Evolutionary conservation across 2,113 vertebrate species (phyloP).

Genomic region (Pelusios castaneus): DNA sequence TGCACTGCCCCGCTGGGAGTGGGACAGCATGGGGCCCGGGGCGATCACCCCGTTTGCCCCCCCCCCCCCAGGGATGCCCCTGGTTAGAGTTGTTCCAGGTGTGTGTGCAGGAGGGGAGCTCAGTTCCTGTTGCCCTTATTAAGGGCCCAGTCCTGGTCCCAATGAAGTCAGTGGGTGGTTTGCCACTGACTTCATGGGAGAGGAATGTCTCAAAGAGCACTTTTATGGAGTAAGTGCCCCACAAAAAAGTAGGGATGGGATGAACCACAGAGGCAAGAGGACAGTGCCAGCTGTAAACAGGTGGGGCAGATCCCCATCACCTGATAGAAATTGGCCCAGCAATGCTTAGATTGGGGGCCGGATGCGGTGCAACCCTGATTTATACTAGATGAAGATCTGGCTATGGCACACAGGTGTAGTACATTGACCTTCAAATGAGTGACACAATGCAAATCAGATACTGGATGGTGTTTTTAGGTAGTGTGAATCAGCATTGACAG

Average conservation of each 20-base stretch:
- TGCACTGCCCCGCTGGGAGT: no score
- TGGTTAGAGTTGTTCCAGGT: rapidly evolving
- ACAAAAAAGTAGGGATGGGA: not conserved
- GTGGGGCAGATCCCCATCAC: not conserved
- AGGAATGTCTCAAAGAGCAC: not conserved
- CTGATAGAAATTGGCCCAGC: not conserved
- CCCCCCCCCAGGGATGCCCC: no score
- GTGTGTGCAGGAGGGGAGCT: not conserved
- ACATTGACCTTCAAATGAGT: not conserved
- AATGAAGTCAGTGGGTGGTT: not conserved
- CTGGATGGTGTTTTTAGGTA: constrained; percentile 45
- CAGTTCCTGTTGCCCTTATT: not conserved
- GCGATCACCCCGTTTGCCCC: no score
- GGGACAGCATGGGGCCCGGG: no score
- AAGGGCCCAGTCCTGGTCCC: not conserved
- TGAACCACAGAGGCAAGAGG: not conserved
- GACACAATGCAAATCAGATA: constrained; percentile 56
- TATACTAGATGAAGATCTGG: not conserved
- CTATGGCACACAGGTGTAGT: not conserved
- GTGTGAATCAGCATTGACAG: constrained; percentile 41
- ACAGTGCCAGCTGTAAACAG: not conserved
- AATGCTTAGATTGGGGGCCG: not conserved
- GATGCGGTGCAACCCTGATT: not conserved
- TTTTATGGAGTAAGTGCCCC: not conserved
- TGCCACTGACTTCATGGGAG: not conserved